phyloP scores from a whole-genome alignment of 2,888 invertebrate species.

The Rhamnusium bicolor region DNA sequence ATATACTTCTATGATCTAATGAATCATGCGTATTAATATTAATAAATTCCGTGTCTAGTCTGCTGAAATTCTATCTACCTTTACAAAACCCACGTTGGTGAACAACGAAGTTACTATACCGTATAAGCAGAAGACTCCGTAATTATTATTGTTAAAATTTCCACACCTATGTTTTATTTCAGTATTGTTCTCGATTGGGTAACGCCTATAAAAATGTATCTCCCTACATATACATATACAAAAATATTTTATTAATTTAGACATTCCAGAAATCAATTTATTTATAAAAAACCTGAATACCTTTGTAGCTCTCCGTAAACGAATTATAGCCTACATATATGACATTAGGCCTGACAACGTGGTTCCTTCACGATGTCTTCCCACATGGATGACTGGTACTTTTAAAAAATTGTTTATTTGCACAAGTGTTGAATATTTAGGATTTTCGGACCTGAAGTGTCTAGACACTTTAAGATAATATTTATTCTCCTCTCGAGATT shows the following conservation, averaged over 20 bases:
- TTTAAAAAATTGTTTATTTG: conserved; percentile 53
- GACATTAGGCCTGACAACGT: background rate
- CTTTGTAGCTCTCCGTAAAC: background rate
- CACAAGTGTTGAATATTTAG: conserved; percentile 45
- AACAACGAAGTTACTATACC: background rate
- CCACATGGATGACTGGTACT: conserved; percentile 54
- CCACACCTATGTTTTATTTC: background rate
- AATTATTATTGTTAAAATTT: background rate
- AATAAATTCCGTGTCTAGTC: too few species aligned
- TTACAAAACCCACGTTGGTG: background rate
- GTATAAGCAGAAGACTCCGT: background rate
- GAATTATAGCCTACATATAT: conserved; percentile 19
- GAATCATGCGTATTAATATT: too few species aligned
- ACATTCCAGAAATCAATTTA: background rate
- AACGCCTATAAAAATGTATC: background rate
- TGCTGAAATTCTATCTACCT: background rate
- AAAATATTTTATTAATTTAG: background rate
- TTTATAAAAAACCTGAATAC: background rate
- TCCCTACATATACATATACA: too few species aligned
- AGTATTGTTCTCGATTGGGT: background rate
- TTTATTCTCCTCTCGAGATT: conserved; percentile 57
- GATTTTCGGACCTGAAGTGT: conserved; percentile 43
- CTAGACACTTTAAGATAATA: conserved; percentile 55
- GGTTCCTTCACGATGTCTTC: conserved; percentile 32
- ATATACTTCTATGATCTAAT: too few species aligned